Percentiles rank a stretch among this genome's conserved stretches.
Evolutionary conservation across 2,888 invertebrate species (phyloP).

Genomic region (Strigamia maritima): DNA sequence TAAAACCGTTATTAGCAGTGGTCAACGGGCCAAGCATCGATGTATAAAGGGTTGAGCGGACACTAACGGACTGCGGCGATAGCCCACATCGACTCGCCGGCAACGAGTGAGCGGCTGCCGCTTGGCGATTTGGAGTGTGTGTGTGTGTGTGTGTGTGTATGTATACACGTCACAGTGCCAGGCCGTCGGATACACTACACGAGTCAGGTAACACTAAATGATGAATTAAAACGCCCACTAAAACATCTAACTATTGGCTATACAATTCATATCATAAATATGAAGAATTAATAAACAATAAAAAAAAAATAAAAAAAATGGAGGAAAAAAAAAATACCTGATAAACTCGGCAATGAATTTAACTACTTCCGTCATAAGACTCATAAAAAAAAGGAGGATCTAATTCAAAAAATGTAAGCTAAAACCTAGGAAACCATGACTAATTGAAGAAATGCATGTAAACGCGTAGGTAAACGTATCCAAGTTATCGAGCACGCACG

Average conservation of each 20-base stretch:
- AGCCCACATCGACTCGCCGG: neutral
- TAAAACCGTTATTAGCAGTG: neutral
- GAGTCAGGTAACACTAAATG: neutral
- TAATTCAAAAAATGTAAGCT: neutral
- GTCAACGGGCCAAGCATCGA: neutral
- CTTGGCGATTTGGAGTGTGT: neutral
- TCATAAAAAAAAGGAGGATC: neutral
- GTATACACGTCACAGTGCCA: neutral
- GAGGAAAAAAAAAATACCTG: neutral
- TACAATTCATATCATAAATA: no score
- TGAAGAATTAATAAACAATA: no score
- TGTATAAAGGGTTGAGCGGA: neutral
- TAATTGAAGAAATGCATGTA: neutral
- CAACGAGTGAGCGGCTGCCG: slow-evolving; percentile 10
- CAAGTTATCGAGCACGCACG: neutral
- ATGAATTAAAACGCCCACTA: neutral
- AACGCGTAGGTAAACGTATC: neutral
- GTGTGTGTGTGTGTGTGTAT: no score
- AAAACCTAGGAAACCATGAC: neutral
- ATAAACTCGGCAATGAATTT: neutral
- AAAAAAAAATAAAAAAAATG: neutral
- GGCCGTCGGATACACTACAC: neutral
- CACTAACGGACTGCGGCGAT: neutral
- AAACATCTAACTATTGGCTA: no score
- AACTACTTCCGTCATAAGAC: neutral